These are phyloP conservation scores for Gobionotothen gibberifrons DNA, from an alignment of 2,797 vertebrate species.

Conservation along the genomic window DNA sequence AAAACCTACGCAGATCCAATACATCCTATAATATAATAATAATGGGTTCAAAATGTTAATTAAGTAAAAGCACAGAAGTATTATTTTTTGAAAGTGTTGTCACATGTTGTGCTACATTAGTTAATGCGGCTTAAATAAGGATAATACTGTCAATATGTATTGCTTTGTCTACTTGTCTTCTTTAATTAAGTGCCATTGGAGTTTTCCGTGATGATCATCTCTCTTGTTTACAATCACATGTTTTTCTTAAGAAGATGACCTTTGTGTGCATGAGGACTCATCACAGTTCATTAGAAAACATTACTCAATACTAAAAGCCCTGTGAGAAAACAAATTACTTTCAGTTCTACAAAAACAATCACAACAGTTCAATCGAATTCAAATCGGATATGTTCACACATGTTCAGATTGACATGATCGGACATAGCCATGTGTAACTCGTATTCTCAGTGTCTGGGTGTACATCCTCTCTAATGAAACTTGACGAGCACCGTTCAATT, in stretches of 20 bases:
- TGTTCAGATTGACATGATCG: not conserved
- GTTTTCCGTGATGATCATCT: not conserved
- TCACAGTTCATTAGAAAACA: too few relatives aligned
- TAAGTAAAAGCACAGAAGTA: too few relatives aligned
- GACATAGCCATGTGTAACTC: not conserved
- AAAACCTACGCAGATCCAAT: too few relatives aligned
- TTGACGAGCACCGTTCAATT: conserved; percentile 48
- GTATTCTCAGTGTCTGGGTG: conserved; percentile 6
- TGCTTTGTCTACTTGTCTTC: too few relatives aligned
- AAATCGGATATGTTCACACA: not conserved
- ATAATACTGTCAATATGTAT: too few relatives aligned
- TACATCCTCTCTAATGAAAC: conserved; percentile 31
- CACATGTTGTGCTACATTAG: too few relatives aligned
- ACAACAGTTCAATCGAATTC: not conserved
- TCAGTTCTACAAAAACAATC: not conserved
- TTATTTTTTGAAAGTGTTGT: too few relatives aligned
- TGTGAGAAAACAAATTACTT: not conserved
- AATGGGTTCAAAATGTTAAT: too few relatives aligned
- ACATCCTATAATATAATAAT: too few relatives aligned
- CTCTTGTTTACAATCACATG: conserved; percentile 8
- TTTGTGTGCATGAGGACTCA: not conserved
- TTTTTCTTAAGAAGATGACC: not conserved
- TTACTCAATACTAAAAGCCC: not conserved
- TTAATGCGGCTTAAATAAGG: too few relatives aligned
- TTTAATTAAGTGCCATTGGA: too few relatives aligned